Percentiles rank a stretch among this genome's conserved stretches.
Conservation (phyloP, 2,797 vertebrate genomes). For the Todus mexicanus region DNA sequence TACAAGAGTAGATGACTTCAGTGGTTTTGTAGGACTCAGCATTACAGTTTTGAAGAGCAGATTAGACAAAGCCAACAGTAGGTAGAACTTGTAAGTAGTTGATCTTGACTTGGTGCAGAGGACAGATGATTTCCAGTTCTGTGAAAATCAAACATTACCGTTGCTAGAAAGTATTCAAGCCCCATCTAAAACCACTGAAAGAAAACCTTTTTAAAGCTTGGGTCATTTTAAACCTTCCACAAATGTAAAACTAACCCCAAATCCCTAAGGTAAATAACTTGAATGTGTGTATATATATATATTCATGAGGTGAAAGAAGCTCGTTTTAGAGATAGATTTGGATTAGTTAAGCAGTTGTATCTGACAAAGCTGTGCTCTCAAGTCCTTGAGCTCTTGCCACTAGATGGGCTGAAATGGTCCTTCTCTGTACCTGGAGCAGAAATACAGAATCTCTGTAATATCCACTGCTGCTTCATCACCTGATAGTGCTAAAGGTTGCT, state of each 20-base stretch:
- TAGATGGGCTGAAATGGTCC: neutral
- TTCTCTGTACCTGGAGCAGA: neutral
- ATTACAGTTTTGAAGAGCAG: neutral
- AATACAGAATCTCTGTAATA: neutral
- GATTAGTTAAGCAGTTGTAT: neutral
- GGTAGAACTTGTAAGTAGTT: neutral
- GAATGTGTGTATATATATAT: neutral
- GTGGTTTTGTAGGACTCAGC: neutral
- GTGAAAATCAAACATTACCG: neutral
- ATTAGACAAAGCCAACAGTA: neutral
- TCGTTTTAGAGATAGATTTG: neutral
- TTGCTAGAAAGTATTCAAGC: neutral
- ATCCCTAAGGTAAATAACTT: neutral
- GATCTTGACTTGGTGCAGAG: neutral
- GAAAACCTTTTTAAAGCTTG: neutral
- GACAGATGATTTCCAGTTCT: neutral
- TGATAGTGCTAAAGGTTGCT: neutral
- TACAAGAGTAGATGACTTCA: neutral
- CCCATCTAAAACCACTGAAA: neutral
- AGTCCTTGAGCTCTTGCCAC: neutral
- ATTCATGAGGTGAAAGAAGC: neutral
- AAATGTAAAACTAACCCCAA: neutral
- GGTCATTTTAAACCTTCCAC: neutral
- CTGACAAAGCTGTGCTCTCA: neutral
- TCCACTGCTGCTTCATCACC: neutral